Base-by-base conservation (phyloP, 64 coral and sea anemone genomes). In the Actinia equina region DNA sequence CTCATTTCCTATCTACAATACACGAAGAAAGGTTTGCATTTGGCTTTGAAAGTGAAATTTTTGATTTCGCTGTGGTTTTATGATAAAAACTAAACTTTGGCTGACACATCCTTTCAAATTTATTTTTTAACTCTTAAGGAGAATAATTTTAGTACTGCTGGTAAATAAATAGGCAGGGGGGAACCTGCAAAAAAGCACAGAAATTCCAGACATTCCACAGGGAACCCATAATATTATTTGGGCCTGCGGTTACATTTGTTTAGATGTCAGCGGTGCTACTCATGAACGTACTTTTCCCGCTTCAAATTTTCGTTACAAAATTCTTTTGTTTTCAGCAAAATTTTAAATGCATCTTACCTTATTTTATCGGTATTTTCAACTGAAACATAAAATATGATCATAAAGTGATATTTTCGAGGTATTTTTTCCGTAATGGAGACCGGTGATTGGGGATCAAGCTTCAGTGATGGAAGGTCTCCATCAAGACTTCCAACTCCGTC, bases 381-480 rank as follows among this genome's bases (percentile, higher is more conserved):
- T 74, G n/a, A 27, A 41, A 13, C 23, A 41, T 16, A 26, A 74
- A 74, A 27, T 30, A 41, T 74, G 69, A 74, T 41, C 27, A 15
- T 74, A 2, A 74, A 74, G 69, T 74, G 69, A 74, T 37, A 41
- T 13, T 1, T 11, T 30, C 7, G 0, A 37, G 26, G n/a, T 74
- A 5, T 11, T 13, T 82, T 82, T 51, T n/a, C 25, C 17, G 25
- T 43, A 41, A 92, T 92, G 90, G 74, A 74, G 44, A 83, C 90
- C 19, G 87, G 85, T 71, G 85, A 92, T 41, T 87, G 85, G 90
- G 63, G 85, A 79, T 87, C 84, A 22, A 69, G 74, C 10, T 80
- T 77, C 77, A 92, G 74, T 1, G 90, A 87, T 41, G 84, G 90
- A 10, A 44, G 74, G 49, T 45, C 70, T 19, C 43, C 82, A 56